A percentile compares a stretch with the other conserved stretches of the same genome.
Conservation (phyloP, 2,113 vertebrate genomes). For the Mormoops blainvillei region DNA sequence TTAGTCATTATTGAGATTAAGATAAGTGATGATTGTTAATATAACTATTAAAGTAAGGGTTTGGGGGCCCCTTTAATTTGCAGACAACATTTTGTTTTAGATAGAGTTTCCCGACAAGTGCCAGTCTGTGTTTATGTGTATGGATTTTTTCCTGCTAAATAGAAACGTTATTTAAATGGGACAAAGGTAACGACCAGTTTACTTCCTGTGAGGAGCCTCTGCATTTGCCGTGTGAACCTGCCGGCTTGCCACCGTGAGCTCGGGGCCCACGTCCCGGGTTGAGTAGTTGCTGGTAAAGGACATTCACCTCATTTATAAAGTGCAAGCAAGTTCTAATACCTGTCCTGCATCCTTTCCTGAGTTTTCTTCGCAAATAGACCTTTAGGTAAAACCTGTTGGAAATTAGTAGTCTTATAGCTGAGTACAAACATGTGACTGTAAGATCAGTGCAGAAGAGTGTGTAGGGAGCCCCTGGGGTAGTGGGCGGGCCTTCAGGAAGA, state of each 20-base stretch:
- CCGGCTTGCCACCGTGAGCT: too few relatives aligned
- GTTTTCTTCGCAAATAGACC: not conserved
- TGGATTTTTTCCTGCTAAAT: not conserved
- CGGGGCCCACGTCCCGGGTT: not conserved
- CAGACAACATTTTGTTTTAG: not conserved
- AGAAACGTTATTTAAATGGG: not conserved
- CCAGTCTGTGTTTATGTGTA: not conserved
- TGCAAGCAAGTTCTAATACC: not conserved
- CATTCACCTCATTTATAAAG: not conserved
- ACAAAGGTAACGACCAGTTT: not conserved
- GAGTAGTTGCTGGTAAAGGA: not conserved
- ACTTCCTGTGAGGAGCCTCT: not conserved
- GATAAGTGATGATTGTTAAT: not conserved
- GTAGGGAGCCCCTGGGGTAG: not conserved
- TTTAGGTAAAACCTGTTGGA: not conserved
- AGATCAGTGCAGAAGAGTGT: not conserved
- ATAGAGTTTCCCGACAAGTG: not conserved
- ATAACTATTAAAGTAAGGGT: not conserved
- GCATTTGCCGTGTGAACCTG: not conserved
- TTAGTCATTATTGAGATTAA: not conserved
- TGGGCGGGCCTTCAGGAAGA: not conserved
- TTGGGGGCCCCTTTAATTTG: not conserved
- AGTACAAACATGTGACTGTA: not conserved
- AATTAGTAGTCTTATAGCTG: not conserved
- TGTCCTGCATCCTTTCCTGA: not conserved